Evolutionary conservation across 2,797 vertebrate species (phyloP).

Genomic region (Galaxias olidus): DNA sequence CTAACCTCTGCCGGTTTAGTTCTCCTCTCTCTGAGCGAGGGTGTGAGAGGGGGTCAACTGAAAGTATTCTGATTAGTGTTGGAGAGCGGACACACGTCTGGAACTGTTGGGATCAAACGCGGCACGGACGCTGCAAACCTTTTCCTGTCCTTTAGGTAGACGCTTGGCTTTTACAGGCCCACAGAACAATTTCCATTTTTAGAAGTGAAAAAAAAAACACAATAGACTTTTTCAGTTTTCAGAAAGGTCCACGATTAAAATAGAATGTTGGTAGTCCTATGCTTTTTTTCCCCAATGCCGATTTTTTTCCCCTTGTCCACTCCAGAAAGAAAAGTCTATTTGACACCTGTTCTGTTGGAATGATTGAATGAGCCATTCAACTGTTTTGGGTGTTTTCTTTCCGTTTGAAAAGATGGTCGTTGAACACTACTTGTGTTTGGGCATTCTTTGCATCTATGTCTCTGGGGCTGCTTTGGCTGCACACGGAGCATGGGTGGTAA

Average conservation of each 20-base stretch:
- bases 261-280: background rate
- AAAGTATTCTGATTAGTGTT: background rate
- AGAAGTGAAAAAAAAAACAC: too few species aligned
- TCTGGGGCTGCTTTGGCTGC: constrained; percentile 54
- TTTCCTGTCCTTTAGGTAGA: background rate
- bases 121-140: background rate
- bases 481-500: constrained; percentile 63
- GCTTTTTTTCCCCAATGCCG: background rate
- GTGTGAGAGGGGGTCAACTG: background rate
- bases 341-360: background rate
- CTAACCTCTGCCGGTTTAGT: background rate
- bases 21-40: constrained; percentile 1
- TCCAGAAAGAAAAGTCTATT: background rate
- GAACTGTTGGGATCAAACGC: constrained; percentile 1
- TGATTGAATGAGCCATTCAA: background rate
- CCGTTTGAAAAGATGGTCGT: constrained; percentile 30
- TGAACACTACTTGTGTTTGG: constrained; percentile 44
- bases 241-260: background rate
- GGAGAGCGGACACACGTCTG: background rate
- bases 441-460: constrained; percentile 46
- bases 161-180: too few species aligned
- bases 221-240: too few species aligned
- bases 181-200: too few species aligned
- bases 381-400: background rate
- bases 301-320: background rate